phyloP scores from a whole-genome alignment of 2,797 vertebrate species.

The Peromyscus melanophrys region DNA sequence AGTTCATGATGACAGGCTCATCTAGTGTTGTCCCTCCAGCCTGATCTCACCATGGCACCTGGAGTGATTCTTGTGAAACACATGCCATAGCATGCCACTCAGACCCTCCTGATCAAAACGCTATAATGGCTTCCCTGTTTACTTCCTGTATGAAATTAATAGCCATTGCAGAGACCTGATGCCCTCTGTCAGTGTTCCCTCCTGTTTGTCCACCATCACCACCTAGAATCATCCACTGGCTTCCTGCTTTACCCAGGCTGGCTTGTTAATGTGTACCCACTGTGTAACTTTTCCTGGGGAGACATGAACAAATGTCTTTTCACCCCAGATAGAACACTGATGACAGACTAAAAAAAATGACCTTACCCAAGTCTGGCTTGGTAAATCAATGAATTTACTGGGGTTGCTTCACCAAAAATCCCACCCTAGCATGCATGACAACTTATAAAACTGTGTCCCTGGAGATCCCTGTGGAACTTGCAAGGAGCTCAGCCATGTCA shows the following conservation, averaged over 20 bases:
- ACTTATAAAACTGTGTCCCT: not conserved
- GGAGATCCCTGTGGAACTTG: not conserved
- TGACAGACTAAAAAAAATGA: not conserved
- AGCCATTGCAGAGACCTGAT: not conserved
- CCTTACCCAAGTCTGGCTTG: not conserved
- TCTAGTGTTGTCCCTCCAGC: not conserved
- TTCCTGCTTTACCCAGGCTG: not conserved
- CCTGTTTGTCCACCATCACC: not conserved
- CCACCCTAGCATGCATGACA: not conserved
- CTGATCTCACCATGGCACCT: not conserved
- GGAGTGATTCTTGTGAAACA: not conserved
- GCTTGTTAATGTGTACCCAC: not conserved
- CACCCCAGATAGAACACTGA: not conserved
- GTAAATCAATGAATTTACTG: not conserved
- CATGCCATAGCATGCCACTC: not conserved
- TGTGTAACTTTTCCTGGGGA: not conserved
- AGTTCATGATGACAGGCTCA: not conserved
- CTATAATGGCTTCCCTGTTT: not conserved
- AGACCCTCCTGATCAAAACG: not conserved
- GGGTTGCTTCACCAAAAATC: not conserved
- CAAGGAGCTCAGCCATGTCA: not conserved
- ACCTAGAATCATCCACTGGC: not conserved
- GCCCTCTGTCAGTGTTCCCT: not conserved
- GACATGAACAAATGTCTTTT: not conserved
- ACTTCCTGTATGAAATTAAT: not conserved